Evolutionary conservation across 2,888 invertebrate genomes (phyloP), one percentile per base, ranked within the genome.

Genomic region (Tetanocera ferruginea): DNA sequence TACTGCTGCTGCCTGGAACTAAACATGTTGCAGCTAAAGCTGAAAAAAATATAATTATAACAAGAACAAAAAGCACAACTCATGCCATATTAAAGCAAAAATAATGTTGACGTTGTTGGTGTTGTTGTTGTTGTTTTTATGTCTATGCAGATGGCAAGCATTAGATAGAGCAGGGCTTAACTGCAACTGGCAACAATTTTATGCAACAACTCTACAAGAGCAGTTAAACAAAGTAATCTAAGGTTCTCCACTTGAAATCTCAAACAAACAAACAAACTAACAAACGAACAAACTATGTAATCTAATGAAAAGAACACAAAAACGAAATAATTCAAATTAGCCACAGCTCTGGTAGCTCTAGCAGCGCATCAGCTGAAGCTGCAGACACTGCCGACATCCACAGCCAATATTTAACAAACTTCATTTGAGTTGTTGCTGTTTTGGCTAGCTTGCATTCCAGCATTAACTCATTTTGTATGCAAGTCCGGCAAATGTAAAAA

Each of bases 381-480:
- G 28, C 25, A 25, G 28, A 60, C 6, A 60, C 28, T 60, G 17
- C 60, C 14, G 14, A 28, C 60, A 60, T 60, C 17, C 25, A 25
- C 0, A 31, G 25, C 28, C 17, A 17, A 14, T 60, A 28, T 60
- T 60, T 31, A 25, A 31, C 28, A 31, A 60, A 28, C 60, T 60
- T 14, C 19, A 11, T 17, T 60, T 14, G 2, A 17, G 9, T 60
- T 60, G 25, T 28, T 1, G 5, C 28, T 60, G 11, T 25, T 25
- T 14, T 28, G 1, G 28, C 60, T 25, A 0, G 60, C 60, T 43
- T 37, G 73, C 83, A n/a, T n/a, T 84, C 86, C 84, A 85, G 85
- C 85, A 85, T 85, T 86, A 85, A 85, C 85, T 86, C 86, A 85
- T 85, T 86, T 85, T 82, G 86, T 85, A 85, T 85, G 85, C 85